phyloP scores from a whole-genome alignment of 2,888 invertebrate species.

The Penaeus monodon region DNA sequence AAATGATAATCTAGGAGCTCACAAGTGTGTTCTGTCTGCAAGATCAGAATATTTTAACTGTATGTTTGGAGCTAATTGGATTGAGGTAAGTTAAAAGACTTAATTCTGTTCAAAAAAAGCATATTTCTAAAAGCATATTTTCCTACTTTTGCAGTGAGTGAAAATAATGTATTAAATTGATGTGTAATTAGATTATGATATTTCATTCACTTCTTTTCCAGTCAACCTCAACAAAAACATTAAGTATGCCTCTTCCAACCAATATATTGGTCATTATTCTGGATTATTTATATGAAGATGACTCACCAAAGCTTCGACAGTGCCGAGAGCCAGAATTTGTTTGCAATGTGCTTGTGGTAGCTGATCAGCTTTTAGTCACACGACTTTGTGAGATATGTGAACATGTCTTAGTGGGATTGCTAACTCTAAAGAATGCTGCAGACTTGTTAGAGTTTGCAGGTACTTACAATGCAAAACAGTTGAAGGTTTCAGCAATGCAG shows the following conservation, averaged over 20 bases:
- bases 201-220: constrained; percentile 67
- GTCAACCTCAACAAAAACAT: constrained; percentile 73
- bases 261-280: constrained; percentile 78
- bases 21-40: constrained; percentile 85
- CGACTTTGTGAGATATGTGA: constrained; percentile 82
- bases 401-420: constrained; percentile 76
- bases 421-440: constrained; percentile 82
- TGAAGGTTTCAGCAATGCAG: constrained; percentile 81
- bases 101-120: too few species aligned
- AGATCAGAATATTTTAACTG: constrained; percentile 87
- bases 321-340: constrained; percentile 79
- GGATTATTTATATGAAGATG: constrained; percentile 82
- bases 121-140: too few species aligned
- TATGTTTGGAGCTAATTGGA: constrained; percentile 86
- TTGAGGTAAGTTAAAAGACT: constrained; percentile 74
- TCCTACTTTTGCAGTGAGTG: too few species aligned
- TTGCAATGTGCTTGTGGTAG: constrained; percentile 81
- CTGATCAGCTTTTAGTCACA: constrained; percentile 84
- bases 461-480: constrained; percentile 81
- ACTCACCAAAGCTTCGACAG: constrained; percentile 75
- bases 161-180: too few species aligned
- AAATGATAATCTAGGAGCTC: constrained; percentile 75
- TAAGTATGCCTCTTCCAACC: constrained; percentile 76
- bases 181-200: too few species aligned
- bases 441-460: constrained; percentile 83